Evolutionary conservation across 2,113 vertebrate species (phyloP).

Genomic region (Hemibagrus wyckioides): DNA sequence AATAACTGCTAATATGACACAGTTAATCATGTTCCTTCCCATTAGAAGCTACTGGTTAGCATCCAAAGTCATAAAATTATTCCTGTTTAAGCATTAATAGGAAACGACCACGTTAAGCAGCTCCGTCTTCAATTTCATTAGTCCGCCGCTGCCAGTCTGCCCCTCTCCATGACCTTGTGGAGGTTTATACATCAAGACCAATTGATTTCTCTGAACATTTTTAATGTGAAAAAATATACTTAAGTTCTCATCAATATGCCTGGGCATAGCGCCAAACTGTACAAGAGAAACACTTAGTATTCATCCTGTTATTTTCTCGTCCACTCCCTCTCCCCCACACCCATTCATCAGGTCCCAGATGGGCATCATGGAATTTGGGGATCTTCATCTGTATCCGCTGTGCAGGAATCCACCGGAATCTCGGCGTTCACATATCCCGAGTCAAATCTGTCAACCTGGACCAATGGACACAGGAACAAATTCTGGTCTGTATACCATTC

Average conservation of each 20-base stretch:
- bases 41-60: background rate
- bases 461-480: conserved; percentile 98
- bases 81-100: background rate
- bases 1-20: background rate
- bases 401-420: conserved; percentile 96
- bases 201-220: background rate
- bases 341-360: conserved; percentile 85
- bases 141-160: background rate
- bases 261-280: background rate
- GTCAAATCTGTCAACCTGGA: conserved; percentile 98
- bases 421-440: conserved; percentile 96
- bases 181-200: background rate
- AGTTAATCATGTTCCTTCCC: background rate
- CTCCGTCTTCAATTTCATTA: background rate
- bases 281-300: background rate
- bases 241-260: background rate
- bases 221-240: background rate
- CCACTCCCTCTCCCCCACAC: background rate
- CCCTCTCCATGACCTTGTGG: background rate
- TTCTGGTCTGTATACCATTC: conserved; percentile 79
- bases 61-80: background rate
- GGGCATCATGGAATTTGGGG: conserved; percentile 97
- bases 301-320: background rate
- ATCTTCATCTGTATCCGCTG: conserved; percentile 98
- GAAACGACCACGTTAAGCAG: background rate